Evolutionary conservation across 2,888 invertebrate species (phyloP), one percentile per base, ranked within the genome.

Genomic region (Papilio gigon): DNA sequence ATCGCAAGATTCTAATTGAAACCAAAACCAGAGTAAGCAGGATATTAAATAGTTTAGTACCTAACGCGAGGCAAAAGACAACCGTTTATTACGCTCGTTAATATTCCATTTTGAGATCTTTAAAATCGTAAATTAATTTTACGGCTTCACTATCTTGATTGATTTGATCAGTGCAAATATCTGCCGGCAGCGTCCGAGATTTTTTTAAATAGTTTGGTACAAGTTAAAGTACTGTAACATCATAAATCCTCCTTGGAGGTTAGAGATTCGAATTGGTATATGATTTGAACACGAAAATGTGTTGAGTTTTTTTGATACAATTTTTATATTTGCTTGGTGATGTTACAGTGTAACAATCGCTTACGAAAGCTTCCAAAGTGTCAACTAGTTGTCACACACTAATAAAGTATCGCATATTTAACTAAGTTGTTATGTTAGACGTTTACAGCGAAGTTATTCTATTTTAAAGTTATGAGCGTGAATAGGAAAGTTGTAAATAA

Each of bases 1-100:
- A 78, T 79, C 77, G 74, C 76, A 72, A 71, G 73, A 73, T 74
- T 74, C 78, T 80, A 82, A 82, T 82, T 84, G 80, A 83, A 82
- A 81, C 76, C 73, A 77, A 79, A 78, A 73, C 75, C 72, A 74
- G 72, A 70, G 70, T 74, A 71, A 74, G 73, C 75, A 75, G 76
- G 71, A 76, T 72, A 75, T 79, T 77, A 80, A 78, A 81, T 81
- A 80, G 80, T 82, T 82, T 77, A 80, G 78, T 72, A 73, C 74
- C 78, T 77, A 79, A 74, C 73, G 77, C 71, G 63, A 74, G 74
- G 73, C 76, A 71, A 71, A 65, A 72, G 68, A 71, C 68, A 73
- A 71, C 71, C 68, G 58, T 64, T 53, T 70, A 71, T 73, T 73
- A 72, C 65, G 68, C 72, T 79, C 75, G 76, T 80, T 80, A 75